phyloP scores from a whole-genome alignment of 2,113 vertebrate species.

The Elephas maximus region DNA sequence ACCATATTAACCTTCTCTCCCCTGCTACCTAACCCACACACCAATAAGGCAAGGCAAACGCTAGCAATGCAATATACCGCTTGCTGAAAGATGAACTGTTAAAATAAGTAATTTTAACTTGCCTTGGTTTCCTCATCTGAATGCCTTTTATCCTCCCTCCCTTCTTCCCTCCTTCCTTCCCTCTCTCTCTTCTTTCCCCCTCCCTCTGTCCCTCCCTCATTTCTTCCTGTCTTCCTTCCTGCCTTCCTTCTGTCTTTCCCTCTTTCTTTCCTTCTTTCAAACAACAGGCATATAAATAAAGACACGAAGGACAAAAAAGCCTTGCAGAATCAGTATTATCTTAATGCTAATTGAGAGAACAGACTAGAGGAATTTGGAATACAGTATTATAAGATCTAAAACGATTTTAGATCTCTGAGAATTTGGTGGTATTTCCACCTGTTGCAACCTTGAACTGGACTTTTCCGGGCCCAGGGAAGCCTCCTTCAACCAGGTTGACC shows the following conservation, averaged over 20 bases:
- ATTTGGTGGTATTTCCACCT: neutral
- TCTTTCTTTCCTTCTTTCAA: neutral
- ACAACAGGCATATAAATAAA: neutral
- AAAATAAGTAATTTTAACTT: neutral
- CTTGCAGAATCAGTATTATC: neutral
- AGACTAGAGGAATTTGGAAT: neutral
- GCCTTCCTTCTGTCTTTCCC: neutral
- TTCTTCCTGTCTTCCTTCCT: neutral
- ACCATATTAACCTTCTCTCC: neutral
- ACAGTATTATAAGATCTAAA: neutral
- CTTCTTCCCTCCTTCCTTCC: too few species aligned
- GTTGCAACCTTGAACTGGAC: neutral
- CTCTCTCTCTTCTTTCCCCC: too few species aligned
- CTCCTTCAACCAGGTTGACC: neutral
- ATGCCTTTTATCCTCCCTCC: neutral
- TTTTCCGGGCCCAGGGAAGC: neutral
- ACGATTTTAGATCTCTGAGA: neutral
- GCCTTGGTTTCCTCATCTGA: neutral
- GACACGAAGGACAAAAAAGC: neutral
- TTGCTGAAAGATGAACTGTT: neutral
- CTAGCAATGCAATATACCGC: too few species aligned
- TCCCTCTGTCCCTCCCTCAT: neutral
- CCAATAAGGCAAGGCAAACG: neutral
- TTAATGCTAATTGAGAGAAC: neutral
- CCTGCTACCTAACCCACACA: neutral